Base-by-base conservation (phyloP, 2,797 vertebrate species). In the Brachyalestes nurse region DNA sequence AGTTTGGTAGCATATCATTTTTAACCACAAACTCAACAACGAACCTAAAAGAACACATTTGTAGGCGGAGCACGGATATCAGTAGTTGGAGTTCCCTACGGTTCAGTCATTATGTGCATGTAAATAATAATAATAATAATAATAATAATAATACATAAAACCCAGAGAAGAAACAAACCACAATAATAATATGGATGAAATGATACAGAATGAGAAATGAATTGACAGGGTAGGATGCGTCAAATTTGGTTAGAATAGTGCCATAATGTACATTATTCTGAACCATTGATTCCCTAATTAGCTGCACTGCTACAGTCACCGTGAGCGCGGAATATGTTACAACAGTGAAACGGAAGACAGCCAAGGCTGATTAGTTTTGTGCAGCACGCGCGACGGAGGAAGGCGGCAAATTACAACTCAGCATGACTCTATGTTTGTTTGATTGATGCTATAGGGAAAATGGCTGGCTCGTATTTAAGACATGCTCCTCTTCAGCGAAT, bases 401-500 rank as follows among this genome's bases (percentile, higher is more conserved):
- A 55, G 25, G 7, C 51, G n/a, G 70, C 64, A 45, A 66, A 66
- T 66, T 42, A 66, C 17, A 21, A 23, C 49, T 57, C 70, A 57
- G 53, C 70, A 55, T n/a, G 70, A 55, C 70, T 70, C 70, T 70
- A 51, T 53, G 49, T 38, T 72, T 55, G 55, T 72, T 55, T 72
- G 70, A 55, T 72, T 72, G 40, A 66, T 55, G 70, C 51, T 72
- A 19, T n/a, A 38, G 13, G 13, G 51, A 34, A 38, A 55, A 57
- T 34, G 69, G 53, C 14, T 53, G 25, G 69, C 16, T 71, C 25
- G 47, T 53, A 17, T 53, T 51, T 25, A 70, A 71, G 14, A 25
- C 47, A 10, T 16, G 2, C 13, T 72, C 49, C 28, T 23, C 47
- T 28, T 72, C 23, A 17, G 25, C 47, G 55, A 70, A 34, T 2